Conservation (phyloP, 2,113 vertebrate genomes). For the Brachyhypopomus gauderio region DNA sequence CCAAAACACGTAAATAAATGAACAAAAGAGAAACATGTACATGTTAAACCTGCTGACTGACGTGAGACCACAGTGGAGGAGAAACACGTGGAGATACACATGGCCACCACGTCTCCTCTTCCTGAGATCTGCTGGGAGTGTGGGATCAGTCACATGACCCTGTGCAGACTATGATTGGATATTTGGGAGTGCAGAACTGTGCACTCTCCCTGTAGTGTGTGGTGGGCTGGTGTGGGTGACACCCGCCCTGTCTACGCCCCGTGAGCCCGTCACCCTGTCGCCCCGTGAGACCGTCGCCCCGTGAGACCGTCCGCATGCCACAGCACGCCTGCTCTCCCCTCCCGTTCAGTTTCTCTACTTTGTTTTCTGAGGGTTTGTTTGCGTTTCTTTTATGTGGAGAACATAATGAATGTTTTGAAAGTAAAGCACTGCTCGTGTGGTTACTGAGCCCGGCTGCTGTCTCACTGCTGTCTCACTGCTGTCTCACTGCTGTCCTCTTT, state of each 20-base stretch:
- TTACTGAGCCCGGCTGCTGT: slow-evolving; percentile 45
- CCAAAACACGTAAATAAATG: slow-evolving; percentile 26
- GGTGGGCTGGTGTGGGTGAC: slow-evolving; percentile 32
- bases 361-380: slow-evolving; percentile 50
- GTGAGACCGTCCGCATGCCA: slow-evolving; percentile 43
- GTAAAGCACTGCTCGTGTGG: slow-evolving; percentile 51
- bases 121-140: slow-evolving; percentile 8
- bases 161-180: background rate
- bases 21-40: slow-evolving; percentile 20
- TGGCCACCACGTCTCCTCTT: slow-evolving; percentile 33
- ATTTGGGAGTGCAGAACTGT: background rate
- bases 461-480: background rate
- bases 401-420: slow-evolving; percentile 68
- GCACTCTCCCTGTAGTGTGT: slow-evolving; percentile 10
- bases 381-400: slow-evolving; percentile 62
- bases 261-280: background rate
- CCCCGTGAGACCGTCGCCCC: slow-evolving; percentile 26
- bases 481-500: background rate
- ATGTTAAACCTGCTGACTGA: slow-evolving; percentile 19
- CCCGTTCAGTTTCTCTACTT: slow-evolving; percentile 53
- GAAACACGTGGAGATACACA: slow-evolving; percentile 36
- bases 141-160: slow-evolving; percentile 7
- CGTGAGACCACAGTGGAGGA: slow-evolving; percentile 18
- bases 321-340: slow-evolving; percentile 56
- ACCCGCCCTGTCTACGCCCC: slow-evolving; percentile 34